Evolutionary conservation across 2,888 invertebrate genomes (phyloP), one percentile per base, ranked within the genome.

Genomic region (Tipula confusa): DNA sequence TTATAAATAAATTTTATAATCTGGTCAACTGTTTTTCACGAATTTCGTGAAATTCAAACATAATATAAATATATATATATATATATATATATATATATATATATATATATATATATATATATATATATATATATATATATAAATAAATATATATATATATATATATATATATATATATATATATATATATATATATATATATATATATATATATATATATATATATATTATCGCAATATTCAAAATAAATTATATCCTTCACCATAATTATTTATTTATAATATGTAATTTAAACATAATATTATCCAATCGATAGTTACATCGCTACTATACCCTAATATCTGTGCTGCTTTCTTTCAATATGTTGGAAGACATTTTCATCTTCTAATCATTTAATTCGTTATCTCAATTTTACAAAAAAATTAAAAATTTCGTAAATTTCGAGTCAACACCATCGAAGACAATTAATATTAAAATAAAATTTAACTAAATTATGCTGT

Each of bases 181-280:
- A n/a, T n/a, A n/a, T n/a, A n/a, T n/a, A n/a, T n/a, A n/a, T n/a
- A n/a, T n/a, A n/a, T n/a, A n/a, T n/a, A n/a, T n/a, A n/a, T n/a
- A n/a, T n/a, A n/a, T n/a, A n/a, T n/a, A n/a, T n/a, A n/a, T n/a
- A n/a, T n/a, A 24, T 64, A 24, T 43, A 43, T 43, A 43, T 43
- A 43, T 24, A 24, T n/a, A 24, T 18, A 24, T 24, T 64, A 64
- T 24, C 64, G 24, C 24, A 64, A 64, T 24, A 64, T 64, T 24
- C 24, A 64, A 64, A 24, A 64, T 64, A 64, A 64, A 64, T 64
- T 64, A 24, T 64, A 64, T 64, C 64, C 64, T 64, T 64, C 64
- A 64, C 64, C 64, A 11, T 24, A 64, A 7, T 64, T 64, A 64
- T 24, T 18, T 64, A 64, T 24, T 24, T 64, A 24, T 64, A 36